phyloP scores from a whole-genome alignment of 2,797 vertebrate genomes.

The Linurgus olivaceus region DNA sequence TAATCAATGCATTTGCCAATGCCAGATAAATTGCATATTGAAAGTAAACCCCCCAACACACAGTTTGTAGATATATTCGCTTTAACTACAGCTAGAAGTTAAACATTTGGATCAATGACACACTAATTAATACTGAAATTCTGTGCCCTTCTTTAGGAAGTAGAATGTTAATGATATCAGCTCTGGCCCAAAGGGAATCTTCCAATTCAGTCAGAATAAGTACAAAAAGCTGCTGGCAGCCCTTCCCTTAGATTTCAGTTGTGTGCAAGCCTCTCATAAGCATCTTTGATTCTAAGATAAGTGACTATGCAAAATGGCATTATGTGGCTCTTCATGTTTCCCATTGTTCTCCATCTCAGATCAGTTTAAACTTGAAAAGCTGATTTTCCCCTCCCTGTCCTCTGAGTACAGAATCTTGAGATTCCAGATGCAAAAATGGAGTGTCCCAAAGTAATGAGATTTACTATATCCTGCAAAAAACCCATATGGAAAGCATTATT shows the following conservation, averaged over 20 bases:
- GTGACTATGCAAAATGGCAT: neutral
- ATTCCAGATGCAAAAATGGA: neutral
- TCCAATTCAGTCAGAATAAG: neutral
- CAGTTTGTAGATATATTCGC: neutral
- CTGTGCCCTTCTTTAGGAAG: neutral
- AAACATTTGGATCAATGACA: neutral
- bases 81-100: neutral
- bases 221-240: neutral
- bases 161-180: neutral
- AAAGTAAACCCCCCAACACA: neutral
- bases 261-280: neutral
- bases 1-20: neutral
- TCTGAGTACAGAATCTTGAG: neutral
- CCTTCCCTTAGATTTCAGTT: neutral
- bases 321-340: neutral
- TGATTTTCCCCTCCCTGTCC: neutral
- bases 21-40: neutral
- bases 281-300: neutral
- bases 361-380: neutral
- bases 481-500: neutral
- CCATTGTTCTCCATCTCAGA: neutral
- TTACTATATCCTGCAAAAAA: neutral
- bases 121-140: constrained; percentile 13
- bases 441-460: neutral
- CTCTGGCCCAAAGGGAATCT: neutral